phyloP scores from a whole-genome alignment of 1,140 invertebrate genomes.

The Drosophila leontia region DNA sequence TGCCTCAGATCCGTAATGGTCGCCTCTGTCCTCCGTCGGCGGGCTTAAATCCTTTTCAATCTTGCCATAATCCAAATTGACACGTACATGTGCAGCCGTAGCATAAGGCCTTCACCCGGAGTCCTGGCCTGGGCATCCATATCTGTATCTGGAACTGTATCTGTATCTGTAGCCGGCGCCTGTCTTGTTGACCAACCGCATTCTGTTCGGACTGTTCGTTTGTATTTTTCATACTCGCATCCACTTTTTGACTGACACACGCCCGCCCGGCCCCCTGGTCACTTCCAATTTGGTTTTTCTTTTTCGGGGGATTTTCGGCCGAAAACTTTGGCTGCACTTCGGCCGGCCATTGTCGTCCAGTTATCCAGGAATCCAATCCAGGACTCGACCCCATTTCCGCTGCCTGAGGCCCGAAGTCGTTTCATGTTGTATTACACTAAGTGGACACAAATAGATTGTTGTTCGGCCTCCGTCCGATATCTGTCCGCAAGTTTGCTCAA shows the following conservation, averaged over 20 bases:
- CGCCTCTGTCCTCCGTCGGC: slow-evolving; percentile 12
- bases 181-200: slow-evolving; percentile 81
- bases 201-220: slow-evolving; percentile 65
- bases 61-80: slow-evolving; percentile 78
- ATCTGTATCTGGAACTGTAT: slow-evolving; percentile 13
- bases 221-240: slow-evolving; percentile 76
- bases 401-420: slow-evolving; percentile 23
- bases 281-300: slow-evolving; percentile 78
- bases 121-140: slow-evolving; percentile 34
- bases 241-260: slow-evolving; percentile 58
- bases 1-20: slow-evolving; percentile 22
- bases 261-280: slow-evolving; percentile 53
- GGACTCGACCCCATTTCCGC: slow-evolving; percentile 47
- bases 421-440: slow-evolving; percentile 75
- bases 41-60: slow-evolving; percentile 72
- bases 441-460: slow-evolving; percentile 83
- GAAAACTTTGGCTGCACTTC: slow-evolving; percentile 56
- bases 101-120: slow-evolving; percentile 45
- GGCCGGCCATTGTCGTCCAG: slow-evolving; percentile 10
- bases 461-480: slow-evolving; percentile 41
- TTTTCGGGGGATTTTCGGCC: slow-evolving; percentile 63
- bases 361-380: slow-evolving; percentile 10
- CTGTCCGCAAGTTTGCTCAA: slow-evolving; percentile 82
- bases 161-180: slow-evolving; percentile 19
- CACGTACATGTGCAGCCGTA: slow-evolving; percentile 59